phyloP scores from a whole-genome alignment of 2,113 vertebrate species.

The Perca fluviatilis region DNA sequence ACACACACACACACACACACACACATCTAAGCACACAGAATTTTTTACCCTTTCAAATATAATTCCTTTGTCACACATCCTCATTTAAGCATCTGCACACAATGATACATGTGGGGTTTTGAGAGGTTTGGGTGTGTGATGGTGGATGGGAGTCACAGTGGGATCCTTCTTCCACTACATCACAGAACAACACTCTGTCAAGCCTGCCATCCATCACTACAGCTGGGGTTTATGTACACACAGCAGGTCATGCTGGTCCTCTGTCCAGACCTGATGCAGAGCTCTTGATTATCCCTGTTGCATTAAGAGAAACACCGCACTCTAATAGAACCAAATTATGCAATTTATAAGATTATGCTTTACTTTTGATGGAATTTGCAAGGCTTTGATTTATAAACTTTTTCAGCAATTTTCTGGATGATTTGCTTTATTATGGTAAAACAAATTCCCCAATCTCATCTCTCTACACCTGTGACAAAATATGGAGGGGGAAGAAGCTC shows the following conservation, averaged over 20 bases:
- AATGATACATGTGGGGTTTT: conserved; percentile 47
- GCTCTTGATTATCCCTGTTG: conserved; percentile 49
- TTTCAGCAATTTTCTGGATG: conserved; percentile 4
- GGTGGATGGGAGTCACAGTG: conserved; percentile 51
- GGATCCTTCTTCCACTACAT: conserved; percentile 57
- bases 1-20: conserved; percentile 9
- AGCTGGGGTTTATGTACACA: conserved; percentile 63
- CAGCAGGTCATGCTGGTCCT: conserved; percentile 65
- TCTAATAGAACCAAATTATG: conserved; percentile 44
- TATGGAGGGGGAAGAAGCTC: background rate
- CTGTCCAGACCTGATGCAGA: conserved; percentile 51
- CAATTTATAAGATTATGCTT: conserved; percentile 34
- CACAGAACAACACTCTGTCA: conserved; percentile 60
- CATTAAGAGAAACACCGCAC: conserved; percentile 49
- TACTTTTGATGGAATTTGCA: conserved; percentile 18
- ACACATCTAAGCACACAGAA: background rate
- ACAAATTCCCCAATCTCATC: conserved; percentile 4
- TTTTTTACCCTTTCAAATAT: conserved; percentile 25
- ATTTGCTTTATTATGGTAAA: conserved; percentile 32
- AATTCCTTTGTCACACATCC: conserved; percentile 15
- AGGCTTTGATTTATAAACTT: conserved; percentile 18
- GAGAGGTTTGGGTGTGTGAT: conserved; percentile 40
- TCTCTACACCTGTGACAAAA: conserved; percentile 27
- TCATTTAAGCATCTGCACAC: conserved; percentile 30
- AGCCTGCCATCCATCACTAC: conserved; percentile 63